phyloP scores from a whole-genome alignment of 2,797 vertebrate genomes.

The Emys orbicularis region DNA sequence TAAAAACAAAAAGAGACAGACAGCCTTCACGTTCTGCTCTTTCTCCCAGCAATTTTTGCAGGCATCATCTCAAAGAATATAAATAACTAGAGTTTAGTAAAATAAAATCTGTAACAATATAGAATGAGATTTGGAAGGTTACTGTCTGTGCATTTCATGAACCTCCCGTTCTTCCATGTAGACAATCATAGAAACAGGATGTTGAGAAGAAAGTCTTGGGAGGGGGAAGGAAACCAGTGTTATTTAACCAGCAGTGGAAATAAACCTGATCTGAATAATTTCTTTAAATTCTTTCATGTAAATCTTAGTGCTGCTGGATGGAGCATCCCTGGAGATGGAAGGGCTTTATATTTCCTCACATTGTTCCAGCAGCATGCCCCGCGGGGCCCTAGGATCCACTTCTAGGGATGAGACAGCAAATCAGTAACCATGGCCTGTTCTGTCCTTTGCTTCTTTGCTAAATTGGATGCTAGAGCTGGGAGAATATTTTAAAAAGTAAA shows the following conservation, averaged over 20 bases:
- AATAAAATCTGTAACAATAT: constrained; percentile 23
- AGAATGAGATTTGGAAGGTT: constrained; percentile 22
- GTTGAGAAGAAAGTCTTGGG: neutral
- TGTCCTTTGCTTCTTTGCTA: neutral
- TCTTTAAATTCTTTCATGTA: constrained; percentile 3
- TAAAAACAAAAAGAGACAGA: neutral
- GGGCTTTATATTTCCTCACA: rapidly evolving
- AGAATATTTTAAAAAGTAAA: constrained; percentile 10
- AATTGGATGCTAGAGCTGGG: neutral
- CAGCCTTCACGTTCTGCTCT: neutral
- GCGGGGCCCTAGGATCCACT: neutral
- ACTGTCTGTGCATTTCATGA: neutral
- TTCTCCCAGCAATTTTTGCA: neutral
- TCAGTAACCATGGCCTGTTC: neutral
- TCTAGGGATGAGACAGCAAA: neutral
- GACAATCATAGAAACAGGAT: neutral
- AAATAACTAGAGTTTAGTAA: neutral
- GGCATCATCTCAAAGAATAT: neutral
- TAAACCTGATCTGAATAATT: neutral
- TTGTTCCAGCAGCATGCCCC: neutral
- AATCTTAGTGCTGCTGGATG: neutral
- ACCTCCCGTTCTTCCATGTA: neutral
- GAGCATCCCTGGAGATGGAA: neutral
- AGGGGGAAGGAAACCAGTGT: neutral
- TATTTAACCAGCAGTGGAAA: constrained; percentile 16